Evolutionary conservation across 2,113 vertebrate species (phyloP), one percentile per base, ranked within the genome.

Genomic region (Sardina pilchardus): DNA sequence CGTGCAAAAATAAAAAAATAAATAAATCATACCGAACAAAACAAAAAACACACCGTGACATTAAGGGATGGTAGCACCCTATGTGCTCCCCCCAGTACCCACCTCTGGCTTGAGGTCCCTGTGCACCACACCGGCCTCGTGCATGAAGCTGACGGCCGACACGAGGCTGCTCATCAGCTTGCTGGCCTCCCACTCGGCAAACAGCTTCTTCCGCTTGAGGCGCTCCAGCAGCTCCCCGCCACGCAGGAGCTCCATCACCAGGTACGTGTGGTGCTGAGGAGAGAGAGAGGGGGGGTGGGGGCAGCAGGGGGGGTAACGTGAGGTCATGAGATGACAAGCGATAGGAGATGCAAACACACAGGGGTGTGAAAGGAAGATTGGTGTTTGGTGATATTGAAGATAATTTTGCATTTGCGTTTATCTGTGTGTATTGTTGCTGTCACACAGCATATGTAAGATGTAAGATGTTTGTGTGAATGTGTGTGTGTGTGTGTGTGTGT

Each of bases 41-140:
- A 42, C 39, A 42, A 42, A 42, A 2, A 42, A 2, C 39, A 42
- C 39, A 42, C 39, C 4, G 39, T 42, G 39, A 4, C 1, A 4
- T 42, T 3, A 42, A 42, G 39, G 39, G 39, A 42, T 42, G 39
- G 39, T 42, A 42, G 39, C 39, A 3, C 39, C 39, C 44, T 45
- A 7, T 45, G 44, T 45, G n/a, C n/a, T n/a, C 9, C 45, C 9
- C 9, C 12, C n/a, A n/a, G n/a, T n/a, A 42, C 86, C 39, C 89
- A 98, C 97, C 97, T 98, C 97, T 0, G 97, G 97, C 91, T 98
- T 98, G 63, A 98, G 96, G 91, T 98, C 97, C 0, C 97, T 91
- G 91, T 98, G 97, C 82, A 98, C 97, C 1, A 98, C 97, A 44
- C 97, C 97, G 0, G 95, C 95, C 85, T 97, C 97, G 16, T 98